Evolutionary conservation across 30 jellyfish, hydroid and myxozoan species (phyloP), one percentile per base, ranked within the genome.

Genomic region (Aurelia sp.): DNA sequence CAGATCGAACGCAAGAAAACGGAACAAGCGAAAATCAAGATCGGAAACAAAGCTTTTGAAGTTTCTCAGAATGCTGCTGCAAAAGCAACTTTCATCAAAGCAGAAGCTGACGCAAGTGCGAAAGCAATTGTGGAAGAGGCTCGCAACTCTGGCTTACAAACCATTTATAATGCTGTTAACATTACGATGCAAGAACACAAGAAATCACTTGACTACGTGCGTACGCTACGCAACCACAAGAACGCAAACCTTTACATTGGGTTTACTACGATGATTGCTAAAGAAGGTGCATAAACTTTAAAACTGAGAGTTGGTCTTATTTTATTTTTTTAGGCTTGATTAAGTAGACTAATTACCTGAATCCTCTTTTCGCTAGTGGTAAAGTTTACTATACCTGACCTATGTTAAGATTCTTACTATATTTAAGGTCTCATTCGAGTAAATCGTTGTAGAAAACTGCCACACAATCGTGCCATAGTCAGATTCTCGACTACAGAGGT

Each of bases 61-160:
- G 88, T 88, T 13, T 35, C 91, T 55, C 96, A 88, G 78, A 80
- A 78, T 66, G 96, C 96, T 13, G 72, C 82, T 13, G 96, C 96
- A 15, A 69, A 68, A 33, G 57, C 91, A 22, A 16, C 82, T 5
- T 78, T 88, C 64, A 67, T 88, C 58, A 62, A 50, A 7, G 87
- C 96, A 1, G 76, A 88, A 68, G 96, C 91, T 12, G 84, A 24
- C 33, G 96, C 91, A 16, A 67, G 69, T 24, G 88, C 96, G 2
- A 76, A 88, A 44, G 96, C 96, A 8, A 47, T 48, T 4, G 69
- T 78, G 13, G 91, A 87, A 35, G 76, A 78, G 35, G 90, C 96
- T 15, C 67, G 96, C 24, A 88, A 77, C 72, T 80, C 91, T 68
- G 96, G 96, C n/a, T 50, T 88, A 81, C 91, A 88, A 22, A 72